A percentile compares a stretch with the other conserved stretches of the same genome.
phyloP scores from a whole-genome alignment of 2,797 vertebrate genomes.

The Molossus molossus region DNA sequence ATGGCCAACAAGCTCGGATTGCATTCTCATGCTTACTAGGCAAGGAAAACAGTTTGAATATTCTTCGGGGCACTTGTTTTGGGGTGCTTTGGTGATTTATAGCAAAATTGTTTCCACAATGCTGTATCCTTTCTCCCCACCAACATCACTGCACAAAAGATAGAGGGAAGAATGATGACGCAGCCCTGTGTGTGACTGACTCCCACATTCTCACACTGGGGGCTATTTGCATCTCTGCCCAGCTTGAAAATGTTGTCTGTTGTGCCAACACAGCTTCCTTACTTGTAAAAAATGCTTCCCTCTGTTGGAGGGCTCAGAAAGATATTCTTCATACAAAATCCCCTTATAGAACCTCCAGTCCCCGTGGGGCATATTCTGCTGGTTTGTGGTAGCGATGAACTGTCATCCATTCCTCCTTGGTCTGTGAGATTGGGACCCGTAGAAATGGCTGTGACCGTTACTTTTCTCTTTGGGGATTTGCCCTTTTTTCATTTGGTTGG shows the following conservation, averaged over 20 bases:
- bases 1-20: conserved; percentile 16
- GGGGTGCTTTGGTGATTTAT: conserved; percentile 7
- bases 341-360: conserved; percentile 72
- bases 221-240: conserved; percentile 83
- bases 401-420: conserved; percentile 59
- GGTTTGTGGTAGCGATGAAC: conserved; percentile 62
- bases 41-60: conserved; percentile 5
- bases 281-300: conserved; percentile 85
- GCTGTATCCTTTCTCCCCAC: conserved; percentile 29
- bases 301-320: conserved; percentile 85
- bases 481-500: conserved; percentile 81
- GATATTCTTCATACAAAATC: conserved; percentile 82
- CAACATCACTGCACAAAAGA: conserved; percentile 60
- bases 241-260: conserved; percentile 87
- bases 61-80: conserved; percentile 20
- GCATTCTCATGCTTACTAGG: conserved; percentile 3
- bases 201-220: conserved; percentile 66
- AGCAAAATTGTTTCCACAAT: neutral
- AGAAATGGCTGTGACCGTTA: conserved; percentile 80
- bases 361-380: conserved; percentile 73
- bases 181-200: conserved; percentile 50
- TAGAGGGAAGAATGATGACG: neutral
- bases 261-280: conserved; percentile 85
- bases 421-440: conserved; percentile 66
- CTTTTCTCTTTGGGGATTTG: conserved; percentile 81